Percentiles rank a stretch among this genome's conserved stretches.
Conservation (phyloP, 2,888 invertebrate species). For the Taphrorychus bicolor region DNA sequence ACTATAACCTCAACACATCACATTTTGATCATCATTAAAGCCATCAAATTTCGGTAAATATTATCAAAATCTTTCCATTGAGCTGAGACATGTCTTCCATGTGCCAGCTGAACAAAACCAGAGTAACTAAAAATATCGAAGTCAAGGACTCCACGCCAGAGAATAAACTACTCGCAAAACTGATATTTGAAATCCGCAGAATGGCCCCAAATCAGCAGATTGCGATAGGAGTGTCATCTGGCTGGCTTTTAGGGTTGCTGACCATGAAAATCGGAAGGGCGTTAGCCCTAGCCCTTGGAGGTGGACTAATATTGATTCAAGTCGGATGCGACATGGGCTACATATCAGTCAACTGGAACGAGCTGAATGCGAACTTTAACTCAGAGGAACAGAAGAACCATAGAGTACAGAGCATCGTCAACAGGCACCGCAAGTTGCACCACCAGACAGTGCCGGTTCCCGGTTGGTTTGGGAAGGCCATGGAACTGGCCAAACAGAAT, state of each 20-base stretch:
- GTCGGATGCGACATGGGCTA: constrained; percentile 21
- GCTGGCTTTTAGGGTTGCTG: constrained; percentile 33
- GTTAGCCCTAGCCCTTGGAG: constrained; percentile 25
- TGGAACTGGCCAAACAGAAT: constrained; percentile 15
- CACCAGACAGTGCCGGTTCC: constrained; percentile 1
- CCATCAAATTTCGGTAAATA: constrained; percentile 30
- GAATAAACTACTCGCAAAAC: constrained; percentile 2
- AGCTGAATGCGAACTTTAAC: not conserved
- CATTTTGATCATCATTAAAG: constrained; percentile 30
- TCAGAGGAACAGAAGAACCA: not conserved
- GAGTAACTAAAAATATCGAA: constrained; percentile 12
- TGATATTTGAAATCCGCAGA: constrained; percentile 20
- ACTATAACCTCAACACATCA: constrained; percentile 16
- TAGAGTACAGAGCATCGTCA: not conserved
- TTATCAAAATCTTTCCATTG: constrained; percentile 18
- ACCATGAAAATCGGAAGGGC: constrained; percentile 31
- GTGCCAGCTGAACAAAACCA: constrained; percentile 16
- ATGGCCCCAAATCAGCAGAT: constrained; percentile 29
- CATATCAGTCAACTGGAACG: constrained; percentile 29
- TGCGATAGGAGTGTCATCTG: constrained; percentile 21
- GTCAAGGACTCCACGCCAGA: not conserved
- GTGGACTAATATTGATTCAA: constrained; percentile 31
- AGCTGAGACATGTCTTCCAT: constrained; percentile 20
- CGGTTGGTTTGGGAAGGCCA: constrained; percentile 6
- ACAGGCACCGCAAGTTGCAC: not conserved